Evolutionary conservation across 2,888 invertebrate genomes (phyloP), one percentile per base, ranked within the genome.

Genomic region (Isoperla grammatica): DNA sequence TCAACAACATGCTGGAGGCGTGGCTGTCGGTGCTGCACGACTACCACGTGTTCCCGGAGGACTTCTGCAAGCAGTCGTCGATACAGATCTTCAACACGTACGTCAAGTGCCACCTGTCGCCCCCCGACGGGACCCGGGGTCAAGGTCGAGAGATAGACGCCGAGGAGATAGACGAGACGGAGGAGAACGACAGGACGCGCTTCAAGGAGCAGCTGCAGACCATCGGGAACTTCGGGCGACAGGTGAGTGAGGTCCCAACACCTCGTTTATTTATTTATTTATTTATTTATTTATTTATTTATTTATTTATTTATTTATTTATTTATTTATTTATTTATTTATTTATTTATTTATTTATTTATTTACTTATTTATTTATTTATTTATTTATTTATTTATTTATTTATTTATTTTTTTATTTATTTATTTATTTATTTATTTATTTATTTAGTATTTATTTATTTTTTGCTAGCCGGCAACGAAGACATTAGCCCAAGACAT

Each of bases 51-150:
- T 74, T 76, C 59, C 75, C 77, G 12, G 67, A 69, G 13, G 74
- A 76, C 54, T 72, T 76, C 63, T 79, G 62, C 70, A 74, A 70
- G 73, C 75, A 68, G 75, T 73, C 75, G 56, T 76, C 77, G 5
- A 71, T 74, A 11, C 76, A 83, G 72, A 83, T 93, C 64, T 91
- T 93, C 71, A 87, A 89, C 71, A 84, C 84, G 2, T 94, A 90
- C 71, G 74, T 94, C 48, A 85, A 87, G 69, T 86, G 85, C 68
- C 87, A 92, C 72, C 75, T 95, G 63, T 85, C 88, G 6, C 85
- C 90, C 0, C 94, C 94, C 0, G 88, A 91, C 71, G 94, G 88
- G 22, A 77, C 76, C 43, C 76, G 87, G 65, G 75, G 80, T 3
- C 56, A 64, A 17, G 69, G 69, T 5, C 71, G 71, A 23, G 74